Percentiles rank a stretch among this genome's conserved stretches.
Conservation (phyloP, 2,797 vertebrate genomes). For the Ispidina picta region DNA sequence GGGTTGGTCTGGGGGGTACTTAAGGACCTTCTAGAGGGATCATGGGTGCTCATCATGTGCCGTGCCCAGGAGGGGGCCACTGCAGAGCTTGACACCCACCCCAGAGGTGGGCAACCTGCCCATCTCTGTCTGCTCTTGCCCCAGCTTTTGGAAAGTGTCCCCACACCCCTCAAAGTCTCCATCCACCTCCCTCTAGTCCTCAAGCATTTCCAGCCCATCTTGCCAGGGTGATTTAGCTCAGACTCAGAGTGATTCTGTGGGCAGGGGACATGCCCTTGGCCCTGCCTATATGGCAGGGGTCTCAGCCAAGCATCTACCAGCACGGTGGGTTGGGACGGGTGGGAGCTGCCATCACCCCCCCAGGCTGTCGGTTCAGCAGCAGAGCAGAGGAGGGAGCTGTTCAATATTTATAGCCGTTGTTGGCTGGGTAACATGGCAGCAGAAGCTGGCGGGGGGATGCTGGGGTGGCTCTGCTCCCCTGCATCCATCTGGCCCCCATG, state of each 20-base stretch:
- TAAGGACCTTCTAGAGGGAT: accelerated
- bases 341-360: not conserved
- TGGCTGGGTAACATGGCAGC: not conserved
- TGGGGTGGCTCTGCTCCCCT: not conserved
- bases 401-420: not conserved
- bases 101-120: accelerated
- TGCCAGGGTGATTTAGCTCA: not conserved
- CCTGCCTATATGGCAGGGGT: accelerated
- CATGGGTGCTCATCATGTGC: not conserved
- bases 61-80: not conserved
- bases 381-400: not conserved
- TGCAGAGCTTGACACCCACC: not conserved
- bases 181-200: accelerated
- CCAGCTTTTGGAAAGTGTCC: accelerated
- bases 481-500: slow-evolving; percentile 1
- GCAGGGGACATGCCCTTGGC: not conserved
- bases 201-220: accelerated
- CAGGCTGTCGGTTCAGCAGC: not conserved
- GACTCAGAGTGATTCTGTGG: not conserved
- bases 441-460: accelerated
- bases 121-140: too few relatives aligned
- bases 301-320: not conserved
- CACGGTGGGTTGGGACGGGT: accelerated
- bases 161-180: accelerated
- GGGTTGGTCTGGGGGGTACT: not conserved